Percentiles rank a stretch among this genome's conserved stretches.
Conservation (phyloP, 2,888 invertebrate species). For the Eulithis testata region DNA sequence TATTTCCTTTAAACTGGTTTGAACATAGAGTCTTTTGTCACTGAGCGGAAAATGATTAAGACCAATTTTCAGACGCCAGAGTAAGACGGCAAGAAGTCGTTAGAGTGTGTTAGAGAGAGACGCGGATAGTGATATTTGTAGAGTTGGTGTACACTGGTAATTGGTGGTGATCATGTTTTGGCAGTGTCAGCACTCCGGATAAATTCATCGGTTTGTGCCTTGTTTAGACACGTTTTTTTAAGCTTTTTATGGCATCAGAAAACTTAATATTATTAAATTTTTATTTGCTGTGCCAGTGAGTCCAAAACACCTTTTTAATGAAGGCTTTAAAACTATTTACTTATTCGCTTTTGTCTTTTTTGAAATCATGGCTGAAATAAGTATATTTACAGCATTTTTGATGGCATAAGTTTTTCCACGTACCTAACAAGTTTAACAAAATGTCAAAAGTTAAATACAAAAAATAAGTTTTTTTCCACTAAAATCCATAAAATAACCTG, state of each 20-base stretch:
- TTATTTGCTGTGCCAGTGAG: too few species aligned
- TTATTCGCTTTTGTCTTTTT: too few species aligned
- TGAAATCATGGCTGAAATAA: too few species aligned
- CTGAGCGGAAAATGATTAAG: constrained; percentile 59
- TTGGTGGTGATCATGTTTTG: constrained; percentile 83
- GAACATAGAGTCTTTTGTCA: constrained; percentile 40
- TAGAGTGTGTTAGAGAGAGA: constrained; percentile 45
- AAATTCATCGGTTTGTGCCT: constrained; percentile 71
- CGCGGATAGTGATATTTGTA: constrained; percentile 57
- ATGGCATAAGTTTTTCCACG: too few species aligned
- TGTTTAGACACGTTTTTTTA: constrained; percentile 51
- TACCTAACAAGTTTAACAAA: too few species aligned
- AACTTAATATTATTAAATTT: too few species aligned
- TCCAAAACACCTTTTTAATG: too few species aligned
- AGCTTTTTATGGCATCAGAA: background rate
- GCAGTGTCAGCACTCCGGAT: constrained; percentile 75
- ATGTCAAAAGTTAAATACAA: too few species aligned
- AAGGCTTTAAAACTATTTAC: too few species aligned
- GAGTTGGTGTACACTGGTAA: constrained; percentile 74
- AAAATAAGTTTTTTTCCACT: too few species aligned
- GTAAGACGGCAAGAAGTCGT: constrained; percentile 40
- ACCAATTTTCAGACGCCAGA: constrained; percentile 59
- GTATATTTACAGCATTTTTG: too few species aligned
- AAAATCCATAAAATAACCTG: too few species aligned
- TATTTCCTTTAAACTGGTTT: background rate